Evolutionary conservation across 2,888 invertebrate genomes (phyloP).

Genomic region (Diadegma fenestrale): DNA sequence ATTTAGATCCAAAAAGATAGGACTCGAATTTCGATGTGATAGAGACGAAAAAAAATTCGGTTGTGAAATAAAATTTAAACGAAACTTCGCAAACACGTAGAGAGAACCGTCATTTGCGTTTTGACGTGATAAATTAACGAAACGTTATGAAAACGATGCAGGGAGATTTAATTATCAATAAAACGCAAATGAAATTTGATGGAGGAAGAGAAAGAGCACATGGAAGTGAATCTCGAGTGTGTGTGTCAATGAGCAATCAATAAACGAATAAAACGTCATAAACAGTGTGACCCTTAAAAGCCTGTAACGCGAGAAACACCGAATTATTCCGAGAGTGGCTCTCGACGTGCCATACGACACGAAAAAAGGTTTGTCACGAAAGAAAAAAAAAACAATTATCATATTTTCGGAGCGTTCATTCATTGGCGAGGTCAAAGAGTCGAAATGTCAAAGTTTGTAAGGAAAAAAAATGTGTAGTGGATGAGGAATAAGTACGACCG

Average conservation of each 20-base stretch:
- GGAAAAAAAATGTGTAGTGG: conserved; percentile 19
- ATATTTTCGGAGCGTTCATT: not conserved
- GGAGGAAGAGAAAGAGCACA: not conserved
- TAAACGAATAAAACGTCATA: not conserved
- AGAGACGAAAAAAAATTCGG: too few relatives aligned
- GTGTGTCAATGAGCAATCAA: not conserved
- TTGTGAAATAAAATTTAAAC: too few relatives aligned
- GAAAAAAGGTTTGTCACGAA: not conserved
- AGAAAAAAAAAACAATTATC: not conserved
- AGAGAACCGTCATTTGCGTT: not conserved
- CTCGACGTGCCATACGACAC: not conserved
- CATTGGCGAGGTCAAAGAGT: not conserved
- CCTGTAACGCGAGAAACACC: not conserved
- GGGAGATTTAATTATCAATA: not conserved
- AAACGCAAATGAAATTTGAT: not conserved
- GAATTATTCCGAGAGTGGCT: not conserved
- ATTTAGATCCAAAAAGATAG: too few relatives aligned
- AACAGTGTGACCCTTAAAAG: not conserved
- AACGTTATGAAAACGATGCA: not conserved
- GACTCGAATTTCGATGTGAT: too few relatives aligned
- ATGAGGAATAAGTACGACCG: conserved; percentile 22
- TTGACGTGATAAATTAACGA: not conserved
- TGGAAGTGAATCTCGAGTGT: not conserved
- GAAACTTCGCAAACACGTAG: too few relatives aligned
- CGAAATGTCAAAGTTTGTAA: conserved; percentile 2